Conservation (phyloP, 2,888 invertebrate genomes). For the Anthophora plumipes region DNA sequence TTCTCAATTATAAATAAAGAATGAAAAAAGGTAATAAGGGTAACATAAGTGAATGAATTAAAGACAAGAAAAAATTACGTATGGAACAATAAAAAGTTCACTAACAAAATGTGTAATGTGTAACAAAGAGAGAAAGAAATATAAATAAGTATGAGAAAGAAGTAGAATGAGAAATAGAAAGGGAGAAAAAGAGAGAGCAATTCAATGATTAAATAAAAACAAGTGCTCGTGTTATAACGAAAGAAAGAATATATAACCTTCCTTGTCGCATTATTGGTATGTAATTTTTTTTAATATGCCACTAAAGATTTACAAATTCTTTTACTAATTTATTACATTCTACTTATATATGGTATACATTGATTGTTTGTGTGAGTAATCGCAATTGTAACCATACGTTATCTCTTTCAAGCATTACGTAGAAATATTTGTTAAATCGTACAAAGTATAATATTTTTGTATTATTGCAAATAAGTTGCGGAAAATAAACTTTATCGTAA, state of each 20-base stretch:
- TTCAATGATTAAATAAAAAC: constrained; percentile 12
- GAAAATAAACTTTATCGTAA: background rate
- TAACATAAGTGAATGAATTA: background rate
- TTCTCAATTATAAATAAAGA: background rate
- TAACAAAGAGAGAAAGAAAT: background rate
- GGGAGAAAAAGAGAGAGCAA: background rate
- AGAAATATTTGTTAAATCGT: background rate
- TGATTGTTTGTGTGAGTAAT: background rate
- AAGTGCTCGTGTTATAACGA: constrained; percentile 14
- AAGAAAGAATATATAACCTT: constrained; percentile 20
- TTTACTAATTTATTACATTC: background rate
- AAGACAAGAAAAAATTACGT: background rate
- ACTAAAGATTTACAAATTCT: background rate
- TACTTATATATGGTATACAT: background rate
- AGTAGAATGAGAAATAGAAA: background rate
- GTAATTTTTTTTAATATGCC: constrained; percentile 22
- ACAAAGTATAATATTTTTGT: background rate
- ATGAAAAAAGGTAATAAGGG: background rate
- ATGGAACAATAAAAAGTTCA: background rate
- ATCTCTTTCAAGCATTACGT: background rate
- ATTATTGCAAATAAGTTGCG: background rate
- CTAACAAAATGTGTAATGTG: constrained; percentile 2
- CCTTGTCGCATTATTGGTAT: constrained; percentile 22
- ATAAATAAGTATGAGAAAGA: background rate
- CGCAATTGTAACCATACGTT: constrained; percentile 4